Conservation (phyloP, 1,140 invertebrate genomes). For the Maconellicoccus hirsutus region DNA sequence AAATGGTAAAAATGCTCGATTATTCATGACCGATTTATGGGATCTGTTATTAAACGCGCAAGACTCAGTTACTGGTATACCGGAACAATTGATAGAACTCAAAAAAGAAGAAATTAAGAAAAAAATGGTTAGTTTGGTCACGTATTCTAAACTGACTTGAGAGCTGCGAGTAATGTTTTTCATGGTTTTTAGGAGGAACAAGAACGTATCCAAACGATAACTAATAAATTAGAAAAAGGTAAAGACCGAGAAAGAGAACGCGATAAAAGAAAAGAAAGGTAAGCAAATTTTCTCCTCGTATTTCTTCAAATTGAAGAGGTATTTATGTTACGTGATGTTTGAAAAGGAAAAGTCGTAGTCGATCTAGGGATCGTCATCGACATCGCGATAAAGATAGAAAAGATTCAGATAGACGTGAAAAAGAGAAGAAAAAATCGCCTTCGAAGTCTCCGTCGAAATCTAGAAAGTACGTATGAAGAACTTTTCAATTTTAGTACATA, state of each 20-base stretch:
- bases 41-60: slow-evolving; percentile 87
- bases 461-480: slow-evolving; percentile 24
- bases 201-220: slow-evolving; percentile 51
- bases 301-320: slow-evolving; percentile 35
- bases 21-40: slow-evolving; percentile 97
- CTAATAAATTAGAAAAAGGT: slow-evolving; percentile 38
- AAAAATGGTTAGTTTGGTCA: slow-evolving; percentile 53
- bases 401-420: slow-evolving; percentile 26
- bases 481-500: too few relatives aligned
- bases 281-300: slow-evolving; percentile 38
- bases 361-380: slow-evolving; percentile 31
- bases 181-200: slow-evolving; percentile 50
- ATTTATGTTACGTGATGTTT: too few relatives aligned
- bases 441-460: slow-evolving; percentile 19
- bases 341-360: slow-evolving; percentile 37
- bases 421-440: slow-evolving; percentile 27
- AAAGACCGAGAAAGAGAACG: slow-evolving; percentile 38
- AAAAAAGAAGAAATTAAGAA: slow-evolving; percentile 96
- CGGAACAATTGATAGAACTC: slow-evolving; percentile 79
- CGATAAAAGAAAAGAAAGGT: slow-evolving; percentile 37
- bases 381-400: slow-evolving; percentile 34
- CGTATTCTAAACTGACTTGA: too few relatives aligned
- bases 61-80: slow-evolving; percentile 87
- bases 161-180: not conserved
- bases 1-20: slow-evolving; percentile 92